Evolutionary conservation across 2,113 vertebrate species (phyloP).

Genomic region (Dipodomys merriami): DNA sequence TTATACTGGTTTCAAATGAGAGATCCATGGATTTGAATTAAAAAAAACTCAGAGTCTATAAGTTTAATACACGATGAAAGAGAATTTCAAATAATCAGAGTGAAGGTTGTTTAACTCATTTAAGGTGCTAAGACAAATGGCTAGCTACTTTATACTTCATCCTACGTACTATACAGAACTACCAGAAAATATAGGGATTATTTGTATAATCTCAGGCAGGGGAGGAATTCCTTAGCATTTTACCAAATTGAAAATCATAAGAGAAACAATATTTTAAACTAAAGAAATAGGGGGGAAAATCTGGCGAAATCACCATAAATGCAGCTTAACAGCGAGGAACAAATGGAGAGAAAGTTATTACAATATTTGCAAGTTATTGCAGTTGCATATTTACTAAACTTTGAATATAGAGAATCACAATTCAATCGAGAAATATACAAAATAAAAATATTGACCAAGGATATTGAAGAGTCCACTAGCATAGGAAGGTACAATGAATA

Average conservation of each 20-base stretch:
- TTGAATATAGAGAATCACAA: not conserved
- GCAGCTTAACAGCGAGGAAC: not conserved
- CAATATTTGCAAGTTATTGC: not conserved
- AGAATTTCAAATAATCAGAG: conserved; percentile 14
- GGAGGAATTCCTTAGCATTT: conserved; percentile 16
- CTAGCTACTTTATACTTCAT: not conserved
- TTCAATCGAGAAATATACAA: not conserved
- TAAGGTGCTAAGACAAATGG: not conserved
- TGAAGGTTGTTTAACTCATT: not conserved
- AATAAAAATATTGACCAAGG: not conserved
- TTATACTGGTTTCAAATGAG: not conserved
- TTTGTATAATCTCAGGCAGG: not conserved
- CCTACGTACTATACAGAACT: not conserved
- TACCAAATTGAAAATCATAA: conserved; percentile 3
- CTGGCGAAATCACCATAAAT: not conserved
- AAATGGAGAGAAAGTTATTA: not conserved
- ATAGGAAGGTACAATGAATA: not conserved
- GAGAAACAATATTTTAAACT: not conserved
- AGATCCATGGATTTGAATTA: not conserved
- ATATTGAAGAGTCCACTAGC: conserved; percentile 11
- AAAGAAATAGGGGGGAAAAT: not conserved
- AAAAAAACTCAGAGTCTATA: too few species aligned
- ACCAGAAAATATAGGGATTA: conserved; percentile 20
- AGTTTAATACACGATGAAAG: not conserved
- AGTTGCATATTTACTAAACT: not conserved